Evolutionary conservation across 2,888 invertebrate species (phyloP).

Genomic region (Troglohyphantes excavatus): DNA sequence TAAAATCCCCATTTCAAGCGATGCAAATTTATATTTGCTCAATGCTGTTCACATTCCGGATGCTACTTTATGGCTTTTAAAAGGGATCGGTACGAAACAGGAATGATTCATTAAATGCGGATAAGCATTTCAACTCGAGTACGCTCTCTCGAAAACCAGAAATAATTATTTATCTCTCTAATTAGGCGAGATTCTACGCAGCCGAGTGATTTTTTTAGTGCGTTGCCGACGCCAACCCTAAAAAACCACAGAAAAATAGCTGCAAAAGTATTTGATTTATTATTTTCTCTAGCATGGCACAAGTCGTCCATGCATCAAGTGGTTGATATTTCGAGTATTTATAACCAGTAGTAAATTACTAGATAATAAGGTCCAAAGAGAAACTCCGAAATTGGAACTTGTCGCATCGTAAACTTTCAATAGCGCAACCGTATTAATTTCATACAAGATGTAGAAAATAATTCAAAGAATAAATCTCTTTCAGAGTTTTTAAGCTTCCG

Average conservation of each 20-base stretch:
- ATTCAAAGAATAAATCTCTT: too few species aligned
- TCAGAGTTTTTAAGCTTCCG: too few species aligned
- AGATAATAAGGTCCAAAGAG: constrained; percentile 9
- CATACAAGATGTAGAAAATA: too few species aligned
- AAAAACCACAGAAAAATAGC: neutral
- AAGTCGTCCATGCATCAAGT: constrained; percentile 5
- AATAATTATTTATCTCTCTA: neutral
- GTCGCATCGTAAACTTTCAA: neutral
- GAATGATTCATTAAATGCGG: too few species aligned
- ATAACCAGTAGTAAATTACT: constrained; percentile 29
- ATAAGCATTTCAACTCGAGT: too few species aligned
- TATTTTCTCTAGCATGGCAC: neutral
- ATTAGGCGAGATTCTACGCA: neutral
- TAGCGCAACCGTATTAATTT: constrained; percentile 6
- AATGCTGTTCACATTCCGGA: too few species aligned
- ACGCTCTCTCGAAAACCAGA: neutral
- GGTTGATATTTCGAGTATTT: constrained; percentile 18
- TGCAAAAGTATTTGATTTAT: constrained; percentile 9
- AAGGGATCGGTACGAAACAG: too few species aligned
- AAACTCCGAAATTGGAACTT: neutral
- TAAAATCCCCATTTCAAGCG: too few species aligned
- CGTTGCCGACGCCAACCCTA: neutral
- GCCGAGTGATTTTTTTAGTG: neutral
- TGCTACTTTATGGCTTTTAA: too few species aligned
- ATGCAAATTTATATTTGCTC: too few species aligned